Base-by-base conservation (phyloP, 2,888 invertebrate genomes). In the Drosophila melanosoma region DNA sequence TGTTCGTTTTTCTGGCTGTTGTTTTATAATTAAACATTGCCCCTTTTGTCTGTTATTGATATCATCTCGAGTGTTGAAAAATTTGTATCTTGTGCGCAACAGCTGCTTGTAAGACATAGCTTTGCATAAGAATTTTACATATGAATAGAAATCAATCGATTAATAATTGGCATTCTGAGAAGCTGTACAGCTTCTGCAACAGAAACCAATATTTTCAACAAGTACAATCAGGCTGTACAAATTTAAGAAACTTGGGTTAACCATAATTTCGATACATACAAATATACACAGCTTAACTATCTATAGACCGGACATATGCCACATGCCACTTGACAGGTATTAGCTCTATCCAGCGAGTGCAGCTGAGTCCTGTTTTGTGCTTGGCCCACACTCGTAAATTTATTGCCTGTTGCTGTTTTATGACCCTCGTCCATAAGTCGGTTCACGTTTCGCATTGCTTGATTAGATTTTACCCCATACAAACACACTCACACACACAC, bases 381-480 rank as follows among this genome's bases (percentile, higher is more conserved):
- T 29, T 56, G 65, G 42, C 49, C 48, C 72, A 64, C 67, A 77
- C 72, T 72, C 52, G 68, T 54, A 69, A 69, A 72, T 85, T 85
- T 74, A 76, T 76, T 62, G 69, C 74, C 70, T 82, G 80, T 79
- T 79, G 69, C 69, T 67, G 58, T 53, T 74, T 81, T 78, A 83
- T 69, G 52, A 72, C 56, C 69, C 57, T 69, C 65, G 65, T 52
- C 76, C 63, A 61, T 63, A 63, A 81, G 81, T 83, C 77, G 75
- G 63, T 81, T 74, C 82, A 86, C 86, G 82, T 86, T 83, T 81
- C 73, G 67, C 81, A 73, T 86, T 75, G 82, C 67, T 68, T 86
- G 78, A 86, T 86, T 86, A 75, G 87, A 83, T 82, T 82, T 74
- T 75, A 67, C 49, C 54, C 51, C 51, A 42, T 52, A 48, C 69